Evolutionary conservation across 1,140 invertebrate genomes (phyloP).

Genomic region (Drosophila novamexicana): DNA sequence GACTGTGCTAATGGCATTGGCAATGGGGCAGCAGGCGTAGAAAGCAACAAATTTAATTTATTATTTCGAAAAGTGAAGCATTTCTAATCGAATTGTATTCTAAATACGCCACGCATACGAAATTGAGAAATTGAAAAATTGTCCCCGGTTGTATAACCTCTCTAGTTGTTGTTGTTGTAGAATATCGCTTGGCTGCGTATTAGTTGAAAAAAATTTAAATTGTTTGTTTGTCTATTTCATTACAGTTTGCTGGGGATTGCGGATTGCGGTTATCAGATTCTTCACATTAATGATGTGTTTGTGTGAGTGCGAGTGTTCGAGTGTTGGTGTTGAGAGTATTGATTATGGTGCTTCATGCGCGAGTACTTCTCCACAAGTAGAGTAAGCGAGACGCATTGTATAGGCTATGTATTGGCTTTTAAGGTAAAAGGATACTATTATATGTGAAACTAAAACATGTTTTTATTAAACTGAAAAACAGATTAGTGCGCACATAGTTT

Average conservation of each 20-base stretch:
- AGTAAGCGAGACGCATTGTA: too few species aligned
- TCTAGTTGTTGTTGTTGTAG: slow-evolving; percentile 1
- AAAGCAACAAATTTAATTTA: slow-evolving; percentile 74
- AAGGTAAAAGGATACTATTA: too few species aligned
- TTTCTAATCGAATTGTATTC: slow-evolving; percentile 83
- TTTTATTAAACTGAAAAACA: too few species aligned
- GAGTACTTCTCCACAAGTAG: too few species aligned
- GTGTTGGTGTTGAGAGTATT: slow-evolving; percentile 2
- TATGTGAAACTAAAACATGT: too few species aligned
- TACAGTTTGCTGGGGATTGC: slow-evolving; percentile 17
- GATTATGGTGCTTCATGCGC: background rate
- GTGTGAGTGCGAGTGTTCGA: slow-evolving; percentile 1
- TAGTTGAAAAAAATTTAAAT: slow-evolving; percentile 59
- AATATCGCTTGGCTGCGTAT: slow-evolving; percentile 29
- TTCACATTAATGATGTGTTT: slow-evolving; percentile 72
- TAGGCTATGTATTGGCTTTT: too few species aligned
- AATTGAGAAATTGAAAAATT: slow-evolving; percentile 76
- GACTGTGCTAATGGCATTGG: slow-evolving; percentile 76
- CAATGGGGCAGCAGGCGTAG: slow-evolving; percentile 44
- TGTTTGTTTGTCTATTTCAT: slow-evolving; percentile 41
- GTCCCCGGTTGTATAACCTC: slow-evolving; percentile 58
- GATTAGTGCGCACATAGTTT: too few species aligned
- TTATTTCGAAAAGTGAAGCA: slow-evolving; percentile 81
- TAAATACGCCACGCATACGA: slow-evolving; percentile 65
- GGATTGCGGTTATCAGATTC: slow-evolving; percentile 70